Evolutionary conservation across 2,888 invertebrate species (phyloP).

Genomic region (Chaitophorus viminalis): DNA sequence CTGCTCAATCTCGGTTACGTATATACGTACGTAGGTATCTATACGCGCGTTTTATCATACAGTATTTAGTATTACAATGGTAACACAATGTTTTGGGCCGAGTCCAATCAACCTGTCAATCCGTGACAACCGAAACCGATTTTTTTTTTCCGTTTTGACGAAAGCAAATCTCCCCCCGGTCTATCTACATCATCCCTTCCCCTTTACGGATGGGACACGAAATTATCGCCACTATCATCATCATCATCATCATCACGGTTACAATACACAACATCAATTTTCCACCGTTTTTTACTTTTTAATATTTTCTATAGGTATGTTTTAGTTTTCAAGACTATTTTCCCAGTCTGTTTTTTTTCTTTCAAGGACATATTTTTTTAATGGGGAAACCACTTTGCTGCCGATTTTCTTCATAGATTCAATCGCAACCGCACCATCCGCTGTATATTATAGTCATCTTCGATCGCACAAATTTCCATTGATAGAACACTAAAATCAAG

Average conservation of each 20-base stretch:
- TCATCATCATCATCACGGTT: slow-evolving; percentile 37
- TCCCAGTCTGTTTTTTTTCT: slow-evolving; percentile 5
- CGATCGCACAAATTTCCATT: neutral
- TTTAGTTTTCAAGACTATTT: slow-evolving; percentile 23
- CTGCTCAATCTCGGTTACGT: neutral
- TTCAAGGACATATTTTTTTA: slow-evolving; percentile 45
- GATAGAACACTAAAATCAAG: neutral
- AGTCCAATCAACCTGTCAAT: slow-evolving; percentile 60
- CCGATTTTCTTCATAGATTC: neutral
- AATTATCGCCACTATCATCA: slow-evolving; percentile 27
- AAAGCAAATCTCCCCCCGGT: slow-evolving; percentile 10
- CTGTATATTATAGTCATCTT: too few relatives aligned
- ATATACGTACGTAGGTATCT: neutral
- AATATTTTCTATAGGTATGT: neutral
- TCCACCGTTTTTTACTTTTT: neutral
- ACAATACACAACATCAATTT: slow-evolving; percentile 45
- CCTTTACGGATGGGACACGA: neutral
- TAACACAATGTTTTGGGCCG: slow-evolving; percentile 38
- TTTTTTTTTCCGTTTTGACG: slow-evolving; percentile 49
- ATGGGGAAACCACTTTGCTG: neutral
- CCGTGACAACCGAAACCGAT: slow-evolving; percentile 58
- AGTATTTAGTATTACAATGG: slow-evolving; percentile 25
- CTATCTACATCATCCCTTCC: neutral
- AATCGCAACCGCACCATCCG: neutral
- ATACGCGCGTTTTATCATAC: slow-evolving; percentile 23